Evolutionary conservation across 1,140 invertebrate genomes (phyloP), one percentile per base, ranked within the genome.

Genomic region (Magallana angulata): DNA sequence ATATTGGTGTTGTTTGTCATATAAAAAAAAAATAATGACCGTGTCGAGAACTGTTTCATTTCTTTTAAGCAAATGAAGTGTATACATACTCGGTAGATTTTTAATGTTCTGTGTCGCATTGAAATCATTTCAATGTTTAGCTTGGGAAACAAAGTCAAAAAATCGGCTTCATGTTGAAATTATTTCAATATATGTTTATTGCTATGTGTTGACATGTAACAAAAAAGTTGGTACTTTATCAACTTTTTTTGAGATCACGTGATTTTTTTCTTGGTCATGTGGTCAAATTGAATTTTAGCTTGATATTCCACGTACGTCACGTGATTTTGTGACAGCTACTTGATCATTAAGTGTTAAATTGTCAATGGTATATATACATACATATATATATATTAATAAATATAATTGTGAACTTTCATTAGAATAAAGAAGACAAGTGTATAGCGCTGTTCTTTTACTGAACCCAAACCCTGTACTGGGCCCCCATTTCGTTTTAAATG

Each of bases 1-100:
- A 76, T 76, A 76, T 76, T 76, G 68, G 68, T 76, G 68, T 76
- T 76, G 68, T 76, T 76, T 76, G 68, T 76, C 68, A 76, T 76
- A 76, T 48, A 5, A 48, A 48, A 48, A 48, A 48, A 48, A 48
- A 76, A 76, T 16, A 76, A 76, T 71, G 68, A 76, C 18, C 68
- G 68, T 76, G 68, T 76, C 68, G 68, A 76, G 24, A 76, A 76
- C 24, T 12, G 24, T 12, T 76, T 76, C 24, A 30, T 76, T 76
- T 76, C 68, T 24, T 76, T 24, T 7, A 76, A 76, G 68, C 8
- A 24, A 36, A 76, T 76, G 68, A 76, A 9, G 11, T 24, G 68
- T 76, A 76, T 76, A 76, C 7, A 76, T 76, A 76, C 7, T 76
- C 24, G 68, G 68, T 76, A 76, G 68, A 76, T 76, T 76, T 76